phyloP scores from a whole-genome alignment of 2,113 vertebrate species.

The Indicator indicator region DNA sequence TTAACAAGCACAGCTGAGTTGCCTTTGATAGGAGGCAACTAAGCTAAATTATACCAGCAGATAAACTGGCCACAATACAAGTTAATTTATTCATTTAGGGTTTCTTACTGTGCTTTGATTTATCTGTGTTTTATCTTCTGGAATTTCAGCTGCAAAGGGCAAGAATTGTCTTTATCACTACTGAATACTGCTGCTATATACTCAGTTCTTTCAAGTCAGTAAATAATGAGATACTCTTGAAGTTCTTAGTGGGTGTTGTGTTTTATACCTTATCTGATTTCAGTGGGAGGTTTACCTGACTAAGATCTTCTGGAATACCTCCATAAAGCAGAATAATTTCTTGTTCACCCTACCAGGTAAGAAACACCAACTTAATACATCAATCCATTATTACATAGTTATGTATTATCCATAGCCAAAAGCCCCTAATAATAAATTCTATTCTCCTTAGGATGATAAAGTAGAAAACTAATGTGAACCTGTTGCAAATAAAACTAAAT shows the following conservation, averaged over 20 bases:
- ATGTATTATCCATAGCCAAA: constrained; percentile 5
- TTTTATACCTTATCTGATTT: constrained; percentile 38
- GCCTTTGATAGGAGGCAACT: background rate
- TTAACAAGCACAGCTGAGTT: background rate
- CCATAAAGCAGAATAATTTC: constrained; percentile 29
- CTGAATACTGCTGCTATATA: background rate
- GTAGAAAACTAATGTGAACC: background rate
- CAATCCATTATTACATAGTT: constrained; percentile 9
- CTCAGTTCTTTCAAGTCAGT: constrained; percentile 7
- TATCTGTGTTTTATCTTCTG: constrained; percentile 8
- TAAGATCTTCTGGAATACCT: constrained; percentile 9
- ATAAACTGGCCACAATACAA: constrained; percentile 9
- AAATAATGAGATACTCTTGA: constrained; percentile 48
- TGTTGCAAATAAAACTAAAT: constrained; percentile 31
- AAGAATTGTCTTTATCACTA: constrained; percentile 17
- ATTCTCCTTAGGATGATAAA: constrained; percentile 27
- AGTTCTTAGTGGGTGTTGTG: constrained; percentile 1
- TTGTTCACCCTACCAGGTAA: constrained; percentile 32
- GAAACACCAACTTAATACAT: constrained; percentile 30
- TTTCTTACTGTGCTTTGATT: constrained; percentile 51
- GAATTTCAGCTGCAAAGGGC: constrained; percentile 29
- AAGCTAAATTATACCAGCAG: background rate
- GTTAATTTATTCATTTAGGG: background rate
- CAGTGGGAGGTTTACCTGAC: constrained; percentile 36
- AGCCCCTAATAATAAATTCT: constrained; percentile 11